These are phyloP conservation scores for Beris morrisii DNA, from an alignment of 2,888 invertebrate genomes.

Conservation along the genomic window DNA sequence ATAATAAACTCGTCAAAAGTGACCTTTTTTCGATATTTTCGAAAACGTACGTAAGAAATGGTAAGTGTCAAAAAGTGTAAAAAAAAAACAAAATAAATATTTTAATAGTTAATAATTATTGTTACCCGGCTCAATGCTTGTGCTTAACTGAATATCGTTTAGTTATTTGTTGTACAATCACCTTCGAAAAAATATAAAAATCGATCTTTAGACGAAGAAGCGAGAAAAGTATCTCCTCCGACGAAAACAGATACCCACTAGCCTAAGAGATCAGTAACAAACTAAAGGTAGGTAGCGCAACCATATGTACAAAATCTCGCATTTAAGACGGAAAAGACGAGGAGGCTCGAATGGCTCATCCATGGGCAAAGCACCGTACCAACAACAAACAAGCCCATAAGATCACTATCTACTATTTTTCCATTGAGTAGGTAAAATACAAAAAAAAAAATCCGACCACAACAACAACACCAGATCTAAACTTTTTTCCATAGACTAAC, in stretches of 20 bases:
- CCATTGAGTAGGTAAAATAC: no score
- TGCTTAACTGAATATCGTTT: constrained; percentile 52
- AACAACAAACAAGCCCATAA: constrained; percentile 13
- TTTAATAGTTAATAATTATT: constrained; percentile 39
- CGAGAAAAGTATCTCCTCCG: constrained; percentile 26
- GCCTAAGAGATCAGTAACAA: constrained; percentile 30
- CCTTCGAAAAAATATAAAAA: no score
- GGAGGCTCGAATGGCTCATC: no score
- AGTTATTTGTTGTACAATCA: no score
- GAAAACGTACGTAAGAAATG: no score
- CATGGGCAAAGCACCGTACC: neutral
- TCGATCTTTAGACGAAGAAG: constrained; percentile 14
- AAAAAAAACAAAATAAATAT: no score
- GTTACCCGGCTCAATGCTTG: constrained; percentile 57
- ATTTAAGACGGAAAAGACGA: neutral
- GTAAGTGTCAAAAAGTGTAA: no score
- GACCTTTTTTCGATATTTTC: no score
- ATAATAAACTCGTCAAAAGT: no score
- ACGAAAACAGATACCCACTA: constrained; percentile 28
- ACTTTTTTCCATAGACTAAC: no score
- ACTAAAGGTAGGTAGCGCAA: constrained; percentile 30
- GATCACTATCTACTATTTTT: no score
- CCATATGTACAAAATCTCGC: constrained; percentile 25
- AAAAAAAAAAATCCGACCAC: neutral
- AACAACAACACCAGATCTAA: constrained; percentile 6